Evolutionary conservation across 2,113 vertebrate genomes (phyloP), one percentile per base, ranked within the genome.

Genomic region (Tragelaphus strepsiceros): DNA sequence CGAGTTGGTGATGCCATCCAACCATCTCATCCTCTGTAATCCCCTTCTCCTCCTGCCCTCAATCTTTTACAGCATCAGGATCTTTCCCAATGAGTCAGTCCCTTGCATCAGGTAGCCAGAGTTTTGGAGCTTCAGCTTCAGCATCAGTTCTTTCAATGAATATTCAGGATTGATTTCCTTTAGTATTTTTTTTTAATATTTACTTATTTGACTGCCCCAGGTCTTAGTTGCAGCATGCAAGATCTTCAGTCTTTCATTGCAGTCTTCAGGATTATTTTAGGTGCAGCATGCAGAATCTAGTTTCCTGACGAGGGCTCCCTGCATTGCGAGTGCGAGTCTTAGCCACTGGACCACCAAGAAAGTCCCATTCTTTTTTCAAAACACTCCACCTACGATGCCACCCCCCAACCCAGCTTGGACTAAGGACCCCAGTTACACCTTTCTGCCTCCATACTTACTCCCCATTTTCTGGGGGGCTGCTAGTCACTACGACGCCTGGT

Each of bases 401-500:
- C 9, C 13, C 7, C 24, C 3, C 13, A 71, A 39, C n/a, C 67
- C n/a, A 62, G 39, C 82, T 22, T 15, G 28, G 5, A 49, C 77
- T 32, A 16, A 77, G 59, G 35, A 53, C 67, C 30, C 39, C 26
- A 6, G 46, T 35, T 30, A 16, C 4, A 1, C 24, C 35, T 1
- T 17, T 74, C 92, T 7, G 61, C 46, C 32, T 59, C 32, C 32
- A 7, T 49, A 49, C 17, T 21, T 22, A 4, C 9, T 10, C 74
- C 43, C 35, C n/a, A 2, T 30, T 53, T 17, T 51, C 14, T 3
- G 17, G 30, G 49, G 17, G 14, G 19, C 80, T 54, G 49, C 49
- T 82, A 14, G 11, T 62, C 6, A 14, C n/a, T 21, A 30, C 1
- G 0, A 4, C 3, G 5, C 56, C 26, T 30, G 12, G 32, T 24